phyloP scores from a whole-genome alignment of 2,113 vertebrate genomes.

The Eidolon helvum region DNA sequence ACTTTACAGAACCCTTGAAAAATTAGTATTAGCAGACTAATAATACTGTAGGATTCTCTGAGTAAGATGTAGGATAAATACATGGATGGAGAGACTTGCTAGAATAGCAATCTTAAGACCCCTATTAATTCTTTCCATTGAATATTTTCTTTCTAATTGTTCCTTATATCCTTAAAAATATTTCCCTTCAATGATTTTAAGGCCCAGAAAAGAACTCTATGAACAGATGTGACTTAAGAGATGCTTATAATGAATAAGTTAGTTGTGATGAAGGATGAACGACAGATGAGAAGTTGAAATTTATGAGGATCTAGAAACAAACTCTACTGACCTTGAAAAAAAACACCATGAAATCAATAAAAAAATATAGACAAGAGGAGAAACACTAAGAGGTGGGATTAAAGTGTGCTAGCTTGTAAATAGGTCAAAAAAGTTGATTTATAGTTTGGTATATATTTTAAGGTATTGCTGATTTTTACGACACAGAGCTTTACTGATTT shows the following conservation, averaged over 20 bases:
- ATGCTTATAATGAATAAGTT: background rate
- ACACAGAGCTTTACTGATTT: background rate
- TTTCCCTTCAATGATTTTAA: background rate
- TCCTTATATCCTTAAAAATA: background rate
- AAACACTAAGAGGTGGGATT: background rate
- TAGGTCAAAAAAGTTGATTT: background rate
- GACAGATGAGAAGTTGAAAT: background rate
- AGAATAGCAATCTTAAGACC: background rate
- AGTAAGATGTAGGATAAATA: background rate
- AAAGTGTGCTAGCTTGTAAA: background rate
- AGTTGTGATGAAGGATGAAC: background rate
- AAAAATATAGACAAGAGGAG: background rate
- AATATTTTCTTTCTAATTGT: background rate
- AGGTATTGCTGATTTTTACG: background rate
- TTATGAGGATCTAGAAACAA: background rate
- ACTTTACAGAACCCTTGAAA: background rate
- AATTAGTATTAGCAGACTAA: slow-evolving; percentile 19
- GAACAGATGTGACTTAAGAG: background rate
- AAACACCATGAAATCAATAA: background rate
- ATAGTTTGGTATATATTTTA: background rate
- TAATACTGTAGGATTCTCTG: background rate
- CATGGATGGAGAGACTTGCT: background rate
- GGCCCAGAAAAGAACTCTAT: background rate
- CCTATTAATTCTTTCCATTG: background rate
- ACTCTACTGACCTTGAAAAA: background rate